phyloP scores from a whole-genome alignment of 1,140 invertebrate genomes.

The Holcopasites calliopsidis region DNA sequence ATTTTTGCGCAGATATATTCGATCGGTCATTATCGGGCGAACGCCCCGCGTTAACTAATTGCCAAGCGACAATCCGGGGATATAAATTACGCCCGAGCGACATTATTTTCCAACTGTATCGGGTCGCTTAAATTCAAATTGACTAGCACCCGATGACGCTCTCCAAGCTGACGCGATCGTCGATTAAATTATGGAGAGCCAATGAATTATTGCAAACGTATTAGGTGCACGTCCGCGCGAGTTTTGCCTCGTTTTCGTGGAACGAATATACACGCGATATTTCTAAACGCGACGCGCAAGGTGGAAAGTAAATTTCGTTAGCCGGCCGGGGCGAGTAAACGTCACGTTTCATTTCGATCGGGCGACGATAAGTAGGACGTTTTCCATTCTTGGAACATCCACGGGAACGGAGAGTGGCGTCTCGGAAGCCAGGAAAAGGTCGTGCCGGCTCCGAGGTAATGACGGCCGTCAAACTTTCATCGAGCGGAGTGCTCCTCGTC shows the following conservation, averaged over 20 bases:
- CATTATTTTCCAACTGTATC: conserved; percentile 14
- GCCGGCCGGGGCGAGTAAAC: neutral
- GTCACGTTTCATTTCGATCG: conserved; percentile 36
- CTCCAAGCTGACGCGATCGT: neutral
- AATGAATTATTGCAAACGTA: neutral
- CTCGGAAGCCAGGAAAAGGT: neutral
- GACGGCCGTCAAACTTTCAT: conserved; percentile 56
- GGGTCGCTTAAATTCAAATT: conserved; percentile 5
- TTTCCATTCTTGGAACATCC: conserved; percentile 1
- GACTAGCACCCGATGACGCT: neutral
- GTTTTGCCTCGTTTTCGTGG: too few relatives aligned
- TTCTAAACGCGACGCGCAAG: neutral
- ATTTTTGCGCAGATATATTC: neutral
- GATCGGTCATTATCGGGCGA: neutral
- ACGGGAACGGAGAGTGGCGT: conserved; percentile 16
- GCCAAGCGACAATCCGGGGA: neutral
- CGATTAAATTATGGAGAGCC: conserved; percentile 9
- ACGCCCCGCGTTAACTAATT: neutral
- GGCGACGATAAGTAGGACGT: conserved; percentile 26
- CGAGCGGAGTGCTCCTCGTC: conserved; percentile 42
- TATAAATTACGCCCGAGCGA: conserved; percentile 8
- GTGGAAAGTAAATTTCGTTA: neutral
- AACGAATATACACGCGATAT: too few relatives aligned
- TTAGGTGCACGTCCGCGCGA: neutral
- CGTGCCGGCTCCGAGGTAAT: conserved; percentile 13